Percentiles rank a stretch among this genome's conserved stretches.
Conservation (phyloP, 2,797 vertebrate species). For the Cyclura pinguis region DNA sequence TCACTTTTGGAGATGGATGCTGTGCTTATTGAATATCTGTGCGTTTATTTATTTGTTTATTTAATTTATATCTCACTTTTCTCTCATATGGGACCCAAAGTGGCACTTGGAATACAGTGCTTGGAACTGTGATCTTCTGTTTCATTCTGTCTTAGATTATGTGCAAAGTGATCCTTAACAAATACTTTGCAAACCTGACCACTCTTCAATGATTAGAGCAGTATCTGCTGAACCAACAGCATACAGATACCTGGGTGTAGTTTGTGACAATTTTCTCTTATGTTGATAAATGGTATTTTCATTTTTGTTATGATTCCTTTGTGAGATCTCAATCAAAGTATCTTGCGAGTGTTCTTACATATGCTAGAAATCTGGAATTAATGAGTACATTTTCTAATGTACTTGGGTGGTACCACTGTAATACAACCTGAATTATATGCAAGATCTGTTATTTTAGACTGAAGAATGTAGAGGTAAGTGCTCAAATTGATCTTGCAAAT, state of each 20-base stretch:
- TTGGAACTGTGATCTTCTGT: not conserved
- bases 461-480: not conserved
- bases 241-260: not conserved
- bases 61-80: no score
- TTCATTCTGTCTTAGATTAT: not conserved
- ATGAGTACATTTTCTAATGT: no score
- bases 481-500: not conserved
- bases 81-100: no score
- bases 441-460: not conserved
- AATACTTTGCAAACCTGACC: not conserved
- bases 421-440: not conserved
- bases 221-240: not conserved
- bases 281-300: not conserved
- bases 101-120: no score
- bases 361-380: not conserved
- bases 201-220: not conserved
- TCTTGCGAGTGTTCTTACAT: not conserved
- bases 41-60: not conserved
- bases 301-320: not conserved
- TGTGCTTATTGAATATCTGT: not conserved
- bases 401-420: no score
- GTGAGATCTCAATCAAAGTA: not conserved
- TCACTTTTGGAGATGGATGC: conserved; percentile 37
- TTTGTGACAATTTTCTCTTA: not conserved
- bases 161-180: not conserved